Conservation (phyloP, 2,888 invertebrate genomes). For the Chloromyia formosa region DNA sequence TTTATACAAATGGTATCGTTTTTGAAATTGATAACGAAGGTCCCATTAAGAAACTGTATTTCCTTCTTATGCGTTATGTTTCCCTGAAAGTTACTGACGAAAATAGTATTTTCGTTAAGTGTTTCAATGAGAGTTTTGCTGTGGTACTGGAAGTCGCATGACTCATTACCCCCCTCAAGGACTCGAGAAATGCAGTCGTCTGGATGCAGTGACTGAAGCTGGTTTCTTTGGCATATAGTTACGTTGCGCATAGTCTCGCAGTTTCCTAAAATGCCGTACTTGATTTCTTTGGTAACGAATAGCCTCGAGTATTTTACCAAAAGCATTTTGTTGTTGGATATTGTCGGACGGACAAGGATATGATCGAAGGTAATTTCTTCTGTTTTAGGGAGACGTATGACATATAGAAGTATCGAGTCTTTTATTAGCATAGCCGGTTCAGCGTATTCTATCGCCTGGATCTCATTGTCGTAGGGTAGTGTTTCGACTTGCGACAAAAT, state of each 20-base stretch:
- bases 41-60: neutral
- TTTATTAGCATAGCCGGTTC: constrained; percentile 47
- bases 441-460: constrained; percentile 48
- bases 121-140: neutral
- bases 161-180: too few relatives aligned
- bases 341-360: too few relatives aligned
- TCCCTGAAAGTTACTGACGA: neutral
- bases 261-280: neutral
- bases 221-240: too few relatives aligned
- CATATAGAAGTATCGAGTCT: constrained; percentile 41
- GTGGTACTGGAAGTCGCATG: neutral
- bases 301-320: too few relatives aligned
- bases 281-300: too few relatives aligned
- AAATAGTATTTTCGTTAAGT: neutral
- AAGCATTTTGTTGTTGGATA: too few relatives aligned
- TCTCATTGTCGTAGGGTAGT: constrained; percentile 47
- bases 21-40: neutral
- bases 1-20: constrained; percentile 1
- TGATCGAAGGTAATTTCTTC: too few relatives aligned
- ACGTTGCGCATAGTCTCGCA: too few relatives aligned
- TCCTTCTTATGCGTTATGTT: neutral
- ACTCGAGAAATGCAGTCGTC: neutral
- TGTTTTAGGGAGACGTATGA: constrained; percentile 13
- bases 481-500: constrained; percentile 45
- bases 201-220: too few relatives aligned